Evolutionary conservation across 2,888 invertebrate species (phyloP), one percentile per base, ranked within the genome.

Genomic region (Drosophila helvetica): DNA sequence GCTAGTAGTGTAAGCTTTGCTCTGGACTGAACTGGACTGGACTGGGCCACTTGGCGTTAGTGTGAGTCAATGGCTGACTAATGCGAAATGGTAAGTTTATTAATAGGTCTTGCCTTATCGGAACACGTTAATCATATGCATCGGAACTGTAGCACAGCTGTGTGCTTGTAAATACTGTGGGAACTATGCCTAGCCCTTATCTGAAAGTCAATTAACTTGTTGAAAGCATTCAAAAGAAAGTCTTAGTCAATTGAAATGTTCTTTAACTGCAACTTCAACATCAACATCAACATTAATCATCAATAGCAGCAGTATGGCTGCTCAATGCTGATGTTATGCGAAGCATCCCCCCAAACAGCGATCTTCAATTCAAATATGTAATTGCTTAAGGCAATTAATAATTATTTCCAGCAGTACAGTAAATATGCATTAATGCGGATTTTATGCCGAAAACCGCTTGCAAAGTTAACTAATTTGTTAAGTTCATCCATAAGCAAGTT

Each of bases 1-100:
- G 88, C 79, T 85, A 89, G 82, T 87, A 88, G 88, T 74, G 85
- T 78, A 72, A 68, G 42, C 19, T 19, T 42, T 17, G 19, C 30
- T 50, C 30, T 42, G 52, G 27, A 46, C 25, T 15, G 45, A 42
- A 17, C 45, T 27, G 9, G 10, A 18, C 27, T 15, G 12, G 19
- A 46, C 38, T 15, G 38, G 38, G 38, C 38, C 15, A 38, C 38
- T 38, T 38, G n/a, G 2, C 7, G 38, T 38, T 38, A n/a, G 7
- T 15, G 38, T 77, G 78, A 77, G 22, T 80, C 63, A 70, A 58
- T 59, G 55, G 58, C 59, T 74, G 73, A 73, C 70, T 57, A 73
- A 63, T 50, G 52, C 9, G 33, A 12, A 54, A 27, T 38, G n/a
- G n/a, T 38, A 4, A 19, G 38, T 17, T 38, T 38, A 55, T 68